phyloP scores from a whole-genome alignment of 2,113 vertebrate species.

The Pteronura brasiliensis region DNA sequence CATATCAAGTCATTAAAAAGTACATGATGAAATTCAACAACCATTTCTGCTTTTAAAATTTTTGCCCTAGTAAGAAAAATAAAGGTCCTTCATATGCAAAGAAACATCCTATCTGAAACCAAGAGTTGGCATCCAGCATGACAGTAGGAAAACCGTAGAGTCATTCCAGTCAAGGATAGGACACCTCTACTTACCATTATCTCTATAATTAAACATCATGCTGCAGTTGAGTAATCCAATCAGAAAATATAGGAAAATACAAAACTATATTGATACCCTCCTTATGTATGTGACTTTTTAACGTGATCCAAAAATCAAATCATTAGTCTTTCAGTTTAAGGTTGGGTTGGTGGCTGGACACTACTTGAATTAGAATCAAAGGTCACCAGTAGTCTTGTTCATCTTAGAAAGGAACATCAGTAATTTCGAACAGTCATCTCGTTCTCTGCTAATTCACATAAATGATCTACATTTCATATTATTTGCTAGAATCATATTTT shows the following conservation, averaged over 20 bases:
- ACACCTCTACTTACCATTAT: not conserved
- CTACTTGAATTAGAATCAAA: not conserved
- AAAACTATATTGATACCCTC: not conserved
- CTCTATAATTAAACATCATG: not conserved
- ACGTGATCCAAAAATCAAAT: not conserved
- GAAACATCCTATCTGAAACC: not conserved
- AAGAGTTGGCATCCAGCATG: not conserved
- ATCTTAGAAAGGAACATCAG: not conserved
- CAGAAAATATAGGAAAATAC: not conserved
- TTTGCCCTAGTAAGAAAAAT: not conserved
- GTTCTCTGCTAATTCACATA: not conserved
- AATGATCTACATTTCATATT: not conserved
- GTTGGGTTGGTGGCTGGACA: not conserved
- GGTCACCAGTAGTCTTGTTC: not conserved
- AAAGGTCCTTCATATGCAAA: not conserved
- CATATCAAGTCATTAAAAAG: not conserved
- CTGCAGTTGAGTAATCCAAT: not conserved
- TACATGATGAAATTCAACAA: not conserved
- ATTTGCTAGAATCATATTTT: not conserved
- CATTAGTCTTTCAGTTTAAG: not conserved
- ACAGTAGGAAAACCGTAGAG: not conserved
- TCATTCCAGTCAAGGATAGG: not conserved
- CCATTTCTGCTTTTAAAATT: not conserved
- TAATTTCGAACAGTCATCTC: not conserved
- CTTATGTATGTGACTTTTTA: not conserved